These are phyloP conservation scores for Polietes domitor DNA, from an alignment of 2,888 invertebrate genomes.

Conservation along the genomic window DNA sequence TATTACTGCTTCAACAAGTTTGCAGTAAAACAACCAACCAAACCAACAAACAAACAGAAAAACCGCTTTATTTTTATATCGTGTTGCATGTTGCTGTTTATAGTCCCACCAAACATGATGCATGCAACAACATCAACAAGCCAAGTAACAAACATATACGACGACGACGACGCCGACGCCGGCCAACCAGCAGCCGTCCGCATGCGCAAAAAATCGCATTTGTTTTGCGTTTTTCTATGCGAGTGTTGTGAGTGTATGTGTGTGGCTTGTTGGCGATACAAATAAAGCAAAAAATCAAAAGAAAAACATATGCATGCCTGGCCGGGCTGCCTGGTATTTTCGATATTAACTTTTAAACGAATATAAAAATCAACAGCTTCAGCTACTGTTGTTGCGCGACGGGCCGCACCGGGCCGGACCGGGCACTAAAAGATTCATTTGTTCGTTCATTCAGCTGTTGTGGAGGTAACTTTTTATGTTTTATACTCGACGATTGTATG, in stretches of 20 bases:
- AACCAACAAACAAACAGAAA: background rate
- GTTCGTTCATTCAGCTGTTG: constrained; percentile 1
- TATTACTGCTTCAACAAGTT: constrained; percentile 60
- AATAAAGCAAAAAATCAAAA: background rate
- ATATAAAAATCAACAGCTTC: constrained; percentile 13
- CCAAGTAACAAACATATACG: background rate
- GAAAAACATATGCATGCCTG: constrained; percentile 2
- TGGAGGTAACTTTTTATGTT: background rate
- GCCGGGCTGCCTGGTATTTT: background rate
- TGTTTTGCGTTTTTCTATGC: background rate
- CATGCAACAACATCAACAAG: background rate
- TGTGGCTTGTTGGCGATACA: background rate
- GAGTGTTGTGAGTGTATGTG: background rate
- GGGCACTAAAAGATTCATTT: constrained; percentile 2
- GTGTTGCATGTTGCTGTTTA: constrained; percentile 12
- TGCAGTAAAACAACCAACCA: constrained; percentile 58
- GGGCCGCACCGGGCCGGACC: too few species aligned
- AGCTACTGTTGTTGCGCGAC: constrained; percentile 22
- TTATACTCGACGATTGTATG: background rate
- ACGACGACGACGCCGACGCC: background rate
- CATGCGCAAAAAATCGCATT: constrained; percentile 19
- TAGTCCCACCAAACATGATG: constrained; percentile 24
- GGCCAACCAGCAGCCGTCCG: background rate
- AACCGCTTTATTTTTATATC: constrained; percentile 24
- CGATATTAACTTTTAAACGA: constrained; percentile 8